Base-by-base conservation (phyloP, 2,888 invertebrate species). In the Cephus runcator region DNA sequence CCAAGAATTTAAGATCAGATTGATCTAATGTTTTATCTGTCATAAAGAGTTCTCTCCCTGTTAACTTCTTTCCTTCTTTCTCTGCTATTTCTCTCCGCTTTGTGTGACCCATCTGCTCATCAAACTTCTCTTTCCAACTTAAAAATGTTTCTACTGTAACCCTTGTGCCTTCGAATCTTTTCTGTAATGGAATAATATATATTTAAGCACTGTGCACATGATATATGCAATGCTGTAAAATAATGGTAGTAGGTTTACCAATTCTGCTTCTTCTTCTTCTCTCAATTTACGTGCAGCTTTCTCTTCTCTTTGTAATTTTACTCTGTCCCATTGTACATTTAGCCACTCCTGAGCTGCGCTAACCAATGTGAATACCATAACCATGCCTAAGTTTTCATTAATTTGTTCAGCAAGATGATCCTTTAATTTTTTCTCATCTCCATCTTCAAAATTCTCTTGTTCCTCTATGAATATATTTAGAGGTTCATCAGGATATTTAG, bases 71-170 rank as follows among this genome's bases (percentile, higher is more conserved):
- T 69, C 94, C 95, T 80, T 96, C 96, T 81, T 94, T 95, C 36
- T 94, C 94, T 75, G 94, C 94, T 80, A 94, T 94, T 88, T 96
- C 96, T 78, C 94, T 93, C 88, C 94, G 95, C 9, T 95, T 95
- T 0, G 94, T 93, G 74, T 96, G 95, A 71, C 96, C 96, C 92
- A 96, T 95, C 90, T 99, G 98, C 56, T 95, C 94, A 91, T 99
- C 99, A 93, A 99, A 99, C 82, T 95, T 94, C 79, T 95, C 94
- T 89, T 98, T 98, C 99, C 99, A 99, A 34, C 94, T 96, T 88
- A 98, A 92, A 92, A 99, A 99, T 11, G 97, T 96, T 92, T 99
- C 99, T 1, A 99, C 97, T 3, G 98, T 97, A 0, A 99, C 99
- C 86, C 96, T 93, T 0, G 98, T 99, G 23, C 99, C 99, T 92